These are phyloP conservation scores for Synanthedon tipuliformis DNA, from an alignment of 2,888 invertebrate species.

Conservation along the genomic window DNA sequence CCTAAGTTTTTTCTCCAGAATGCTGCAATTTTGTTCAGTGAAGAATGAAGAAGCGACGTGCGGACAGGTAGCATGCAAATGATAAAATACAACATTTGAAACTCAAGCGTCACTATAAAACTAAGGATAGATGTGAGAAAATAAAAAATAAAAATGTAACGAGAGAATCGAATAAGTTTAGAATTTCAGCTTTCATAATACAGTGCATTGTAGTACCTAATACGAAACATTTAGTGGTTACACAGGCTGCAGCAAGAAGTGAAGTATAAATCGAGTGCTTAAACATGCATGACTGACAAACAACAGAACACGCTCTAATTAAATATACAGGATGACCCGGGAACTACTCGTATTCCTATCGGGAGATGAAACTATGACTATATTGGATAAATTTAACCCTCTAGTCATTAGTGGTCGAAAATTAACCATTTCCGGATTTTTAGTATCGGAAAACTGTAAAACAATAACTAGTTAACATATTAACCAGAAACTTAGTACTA, in stretches of 20 bases:
- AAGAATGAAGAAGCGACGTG: constrained; percentile 70
- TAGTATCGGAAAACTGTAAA: too few species aligned
- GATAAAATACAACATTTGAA: constrained; percentile 61
- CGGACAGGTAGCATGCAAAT: constrained; percentile 72
- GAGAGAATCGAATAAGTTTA: not conserved
- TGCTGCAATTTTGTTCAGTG: constrained; percentile 73
- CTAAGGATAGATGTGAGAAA: constrained; percentile 4
- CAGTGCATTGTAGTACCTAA: not conserved
- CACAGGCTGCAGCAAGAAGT: not conserved
- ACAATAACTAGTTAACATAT: too few species aligned
- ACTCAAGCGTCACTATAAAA: constrained; percentile 25
- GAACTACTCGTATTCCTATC: too few species aligned
- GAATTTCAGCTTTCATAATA: not conserved
- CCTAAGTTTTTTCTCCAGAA: constrained; percentile 88
- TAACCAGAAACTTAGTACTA: too few species aligned
- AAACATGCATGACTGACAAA: constrained; percentile 7
- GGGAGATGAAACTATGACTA: too few species aligned
- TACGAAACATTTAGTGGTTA: not conserved
- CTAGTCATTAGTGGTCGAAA: too few species aligned
- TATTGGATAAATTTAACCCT: too few species aligned
- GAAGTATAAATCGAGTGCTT: not conserved
- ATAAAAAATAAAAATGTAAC: not conserved
- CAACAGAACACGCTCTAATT: constrained; percentile 2
- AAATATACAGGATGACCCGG: not conserved
- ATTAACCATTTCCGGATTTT: too few species aligned